A percentile compares a stretch with the other conserved stretches of the same genome.
Conservation (phyloP, 2,797 vertebrate species). For the Erpetoichthys calabaricus region DNA sequence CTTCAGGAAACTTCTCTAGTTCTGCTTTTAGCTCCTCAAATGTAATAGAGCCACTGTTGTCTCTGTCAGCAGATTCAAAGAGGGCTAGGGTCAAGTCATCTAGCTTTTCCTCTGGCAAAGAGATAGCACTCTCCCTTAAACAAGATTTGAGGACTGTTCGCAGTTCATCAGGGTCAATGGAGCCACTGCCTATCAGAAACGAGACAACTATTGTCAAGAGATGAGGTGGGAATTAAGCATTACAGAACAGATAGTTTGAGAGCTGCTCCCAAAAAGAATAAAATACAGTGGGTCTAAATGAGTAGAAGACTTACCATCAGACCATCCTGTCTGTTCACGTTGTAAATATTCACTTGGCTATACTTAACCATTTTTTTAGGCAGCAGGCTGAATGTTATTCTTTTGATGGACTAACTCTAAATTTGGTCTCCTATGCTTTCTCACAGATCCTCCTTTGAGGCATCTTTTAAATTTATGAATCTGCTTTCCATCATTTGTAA, state of each 20-base stretch:
- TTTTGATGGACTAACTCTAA: too few species aligned
- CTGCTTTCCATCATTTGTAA: too few species aligned
- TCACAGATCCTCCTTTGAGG: too few species aligned
- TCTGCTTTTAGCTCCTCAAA: conserved; percentile 72
- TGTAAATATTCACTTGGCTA: too few species aligned
- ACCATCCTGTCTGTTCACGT: too few species aligned
- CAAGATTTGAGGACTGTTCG: conserved; percentile 61
- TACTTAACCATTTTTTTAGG: too few species aligned
- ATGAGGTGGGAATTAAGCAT: not conserved
- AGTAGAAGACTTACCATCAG: too few species aligned
- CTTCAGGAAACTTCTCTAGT: conserved; percentile 66
- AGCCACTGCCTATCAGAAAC: conserved; percentile 63
- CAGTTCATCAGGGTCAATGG: conserved; percentile 69
- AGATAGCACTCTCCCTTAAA: conserved; percentile 68
- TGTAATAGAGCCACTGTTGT: conserved; percentile 70
- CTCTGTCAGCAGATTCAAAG: conserved; percentile 69
- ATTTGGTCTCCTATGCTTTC: too few species aligned
- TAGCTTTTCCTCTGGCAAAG: conserved; percentile 68
- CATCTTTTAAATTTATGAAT: too few species aligned
- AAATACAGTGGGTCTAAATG: too few species aligned
- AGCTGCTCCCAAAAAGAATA: not conserved
- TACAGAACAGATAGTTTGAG: not conserved
- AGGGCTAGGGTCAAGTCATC: conserved; percentile 61
- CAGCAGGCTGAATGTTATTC: too few species aligned
- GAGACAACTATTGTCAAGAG: not conserved